Percentiles rank a stretch among this genome's conserved stretches.
These are phyloP conservation scores for Oligia strigilis DNA, from an alignment of 2,888 invertebrate species.

Conservation along the genomic window DNA sequence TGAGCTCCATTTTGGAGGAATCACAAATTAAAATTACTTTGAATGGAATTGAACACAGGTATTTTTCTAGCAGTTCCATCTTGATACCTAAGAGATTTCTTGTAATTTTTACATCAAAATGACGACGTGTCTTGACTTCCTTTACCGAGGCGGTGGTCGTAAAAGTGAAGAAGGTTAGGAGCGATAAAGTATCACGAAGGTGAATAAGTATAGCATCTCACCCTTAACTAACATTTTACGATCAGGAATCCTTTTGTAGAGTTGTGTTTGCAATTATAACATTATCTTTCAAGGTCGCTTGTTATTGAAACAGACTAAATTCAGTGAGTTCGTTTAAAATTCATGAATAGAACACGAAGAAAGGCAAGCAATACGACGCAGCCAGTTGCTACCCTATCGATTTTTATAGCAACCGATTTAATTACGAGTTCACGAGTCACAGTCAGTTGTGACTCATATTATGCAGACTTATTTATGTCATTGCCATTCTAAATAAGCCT, in stretches of 20 bases:
- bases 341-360: conserved; percentile 29
- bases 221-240: conserved; percentile 10
- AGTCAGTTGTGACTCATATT: conserved; percentile 38
- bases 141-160: neutral
- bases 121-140: neutral
- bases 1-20: too few relatives aligned
- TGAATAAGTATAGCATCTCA: conserved; percentile 14
- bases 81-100: neutral
- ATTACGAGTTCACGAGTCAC: neutral
- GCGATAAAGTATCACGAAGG: neutral
- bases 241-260: conserved; percentile 8
- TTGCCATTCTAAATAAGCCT: conserved; percentile 24
- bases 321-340: neutral
- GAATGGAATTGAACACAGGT: neutral
- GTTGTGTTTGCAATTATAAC: neutral
- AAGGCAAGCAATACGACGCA: conserved; percentile 21
- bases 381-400: conserved; percentile 28
- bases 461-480: conserved; percentile 36
- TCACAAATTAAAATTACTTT: too few relatives aligned
- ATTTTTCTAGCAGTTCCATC: neutral
- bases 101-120: neutral
- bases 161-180: neutral
- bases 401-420: conserved; percentile 23
- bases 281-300: conserved; percentile 25
- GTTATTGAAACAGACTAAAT: neutral